A percentile compares a stretch with the other conserved stretches of the same genome.
These are phyloP conservation scores for Cotesia vestalis DNA, from an alignment of 1,140 invertebrate genomes.

Conservation along the genomic window DNA sequence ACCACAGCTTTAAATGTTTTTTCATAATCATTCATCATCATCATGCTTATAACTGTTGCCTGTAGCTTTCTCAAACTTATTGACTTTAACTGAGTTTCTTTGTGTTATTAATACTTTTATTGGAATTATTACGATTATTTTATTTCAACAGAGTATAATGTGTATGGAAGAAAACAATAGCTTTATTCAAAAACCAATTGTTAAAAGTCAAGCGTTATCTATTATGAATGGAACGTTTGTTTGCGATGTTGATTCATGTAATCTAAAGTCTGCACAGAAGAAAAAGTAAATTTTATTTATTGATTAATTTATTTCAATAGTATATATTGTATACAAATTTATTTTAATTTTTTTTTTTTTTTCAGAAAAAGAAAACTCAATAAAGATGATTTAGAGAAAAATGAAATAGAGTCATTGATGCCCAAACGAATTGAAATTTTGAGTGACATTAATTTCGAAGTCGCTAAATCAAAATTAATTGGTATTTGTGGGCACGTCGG, in stretches of 20 bases:
- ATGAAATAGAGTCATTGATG: constrained; percentile 36
- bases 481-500: constrained; percentile 76
- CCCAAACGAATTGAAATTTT: constrained; percentile 52
- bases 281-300: constrained; percentile 44
- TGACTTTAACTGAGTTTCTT: too few relatives aligned
- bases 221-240: constrained; percentile 68
- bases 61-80: too few relatives aligned
- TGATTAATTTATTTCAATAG: constrained; percentile 19
- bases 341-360: constrained; percentile 1
- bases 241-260: constrained; percentile 55
- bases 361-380: constrained; percentile 35
- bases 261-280: constrained; percentile 32
- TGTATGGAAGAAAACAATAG: constrained; percentile 62
- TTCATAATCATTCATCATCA: too few relatives aligned
- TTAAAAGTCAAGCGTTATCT: constrained; percentile 64
- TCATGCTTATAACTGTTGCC: too few relatives aligned
- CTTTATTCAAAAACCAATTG: constrained; percentile 60
- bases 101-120: background rate
- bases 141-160: constrained; percentile 59
- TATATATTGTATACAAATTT: background rate
- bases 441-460: constrained; percentile 55
- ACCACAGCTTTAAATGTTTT: constrained; percentile 9
- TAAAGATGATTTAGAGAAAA: constrained; percentile 33
- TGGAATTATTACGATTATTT: background rate
- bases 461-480: constrained; percentile 68